Conservation (phyloP, 2,888 invertebrate genomes). For the Clepsis dumicolana region DNA sequence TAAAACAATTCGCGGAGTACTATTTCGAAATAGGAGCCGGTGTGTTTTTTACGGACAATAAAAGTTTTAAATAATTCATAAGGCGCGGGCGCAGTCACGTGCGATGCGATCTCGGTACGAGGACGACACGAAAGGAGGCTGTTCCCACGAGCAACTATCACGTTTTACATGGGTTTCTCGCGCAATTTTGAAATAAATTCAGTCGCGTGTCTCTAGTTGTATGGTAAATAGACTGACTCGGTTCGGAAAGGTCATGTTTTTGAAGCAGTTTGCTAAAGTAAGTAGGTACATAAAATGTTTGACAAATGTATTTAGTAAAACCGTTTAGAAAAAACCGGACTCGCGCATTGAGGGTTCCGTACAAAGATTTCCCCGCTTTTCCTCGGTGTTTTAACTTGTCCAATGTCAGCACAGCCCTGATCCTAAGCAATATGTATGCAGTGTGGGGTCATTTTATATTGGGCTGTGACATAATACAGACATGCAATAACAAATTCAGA, state of each 20-base stretch:
- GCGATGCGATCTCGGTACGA: constrained; percentile 20
- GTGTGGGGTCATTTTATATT: too few species aligned
- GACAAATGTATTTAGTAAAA: too few species aligned
- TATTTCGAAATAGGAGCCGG: constrained; percentile 42
- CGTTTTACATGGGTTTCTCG: constrained; percentile 37
- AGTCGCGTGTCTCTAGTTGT: background rate
- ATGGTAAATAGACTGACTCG: background rate
- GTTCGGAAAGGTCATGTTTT: background rate
- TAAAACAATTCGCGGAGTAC: constrained; percentile 43
- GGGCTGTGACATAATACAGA: too few species aligned
- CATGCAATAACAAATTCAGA: too few species aligned
- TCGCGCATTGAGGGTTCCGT: too few species aligned
- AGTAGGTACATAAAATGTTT: too few species aligned
- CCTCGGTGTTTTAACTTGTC: too few species aligned
- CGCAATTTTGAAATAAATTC: constrained; percentile 19
- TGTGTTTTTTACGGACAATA: constrained; percentile 38
- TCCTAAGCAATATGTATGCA: too few species aligned
- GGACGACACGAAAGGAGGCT: constrained; percentile 26
- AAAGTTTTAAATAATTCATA: constrained; percentile 43
- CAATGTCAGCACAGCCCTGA: too few species aligned
- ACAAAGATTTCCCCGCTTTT: too few species aligned
- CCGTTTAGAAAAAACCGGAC: too few species aligned
- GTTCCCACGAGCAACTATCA: constrained; percentile 35
- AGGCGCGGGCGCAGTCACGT: constrained; percentile 51
- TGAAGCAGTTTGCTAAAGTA: background rate